Base-by-base conservation (phyloP, 1,140 invertebrate genomes). In the Drosophila bifasciata region DNA sequence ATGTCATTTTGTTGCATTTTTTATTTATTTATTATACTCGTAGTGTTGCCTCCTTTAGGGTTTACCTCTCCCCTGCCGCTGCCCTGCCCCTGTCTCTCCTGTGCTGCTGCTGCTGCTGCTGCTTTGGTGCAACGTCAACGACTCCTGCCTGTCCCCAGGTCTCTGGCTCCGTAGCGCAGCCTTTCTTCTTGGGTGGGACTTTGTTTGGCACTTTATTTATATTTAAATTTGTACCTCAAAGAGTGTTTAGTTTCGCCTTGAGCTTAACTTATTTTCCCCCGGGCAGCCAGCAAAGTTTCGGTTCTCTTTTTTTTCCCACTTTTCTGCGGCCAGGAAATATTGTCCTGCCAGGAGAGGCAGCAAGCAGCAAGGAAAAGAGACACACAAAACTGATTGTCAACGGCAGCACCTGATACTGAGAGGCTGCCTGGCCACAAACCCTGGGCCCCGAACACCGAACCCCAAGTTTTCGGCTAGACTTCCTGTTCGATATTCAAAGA, bases 161-260 rank as follows among this genome's bases (percentile, higher is more conserved):
- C 28, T 11, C 52, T 25, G n/a, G 8, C 19, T 32, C 53, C 44
- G 46, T 59, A 41, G 51, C 19, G 39, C 25, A 40, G 21, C 53
- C 48, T 61, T 71, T 73, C 44, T 55, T 45, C 46, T 77, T 72
- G 56, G 60, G 64, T 43, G 76, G 32, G 68, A 86, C 83, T 86
- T 86, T 81, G 81, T 86, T 86, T 88, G 81, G 69, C 83, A 86
- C 77, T 86, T 86, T 86, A 86, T 86, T 86, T 86, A 88, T 86
- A 86, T 86, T 86, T 86, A 86, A 86, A 86, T 86, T 86, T 77
- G 72, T 70, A 85, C 52, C 81, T 86, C 83, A 85, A 85, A 85
- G 79, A 78, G 76, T 86, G 79, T 85, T 85, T 85, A 81, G 81
- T 78, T 70, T 88, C 53, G 73, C 73, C 81, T 76, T 62, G 62